Percentiles rank a stretch among this genome's conserved stretches.
Evolutionary conservation across 2,888 invertebrate genomes (phyloP).

Genomic region (Dione juno): DNA sequence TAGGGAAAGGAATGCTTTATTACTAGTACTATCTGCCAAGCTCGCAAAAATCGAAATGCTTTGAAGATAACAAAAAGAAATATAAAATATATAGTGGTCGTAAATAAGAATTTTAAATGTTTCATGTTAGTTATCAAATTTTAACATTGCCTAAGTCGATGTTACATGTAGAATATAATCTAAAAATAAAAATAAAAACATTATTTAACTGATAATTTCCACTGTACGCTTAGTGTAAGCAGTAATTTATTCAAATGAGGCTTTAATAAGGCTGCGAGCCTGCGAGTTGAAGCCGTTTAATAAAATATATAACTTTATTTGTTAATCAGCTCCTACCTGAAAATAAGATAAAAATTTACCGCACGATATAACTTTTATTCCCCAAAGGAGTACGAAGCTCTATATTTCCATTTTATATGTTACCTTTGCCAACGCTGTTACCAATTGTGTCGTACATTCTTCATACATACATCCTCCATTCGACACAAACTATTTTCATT

Average conservation of each 20-base stretch:
- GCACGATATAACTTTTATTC: constrained; percentile 20
- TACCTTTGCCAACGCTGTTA: constrained; percentile 30
- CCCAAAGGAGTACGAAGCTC: constrained; percentile 25
- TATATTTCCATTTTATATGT: constrained; percentile 32
- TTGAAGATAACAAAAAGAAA: background rate
- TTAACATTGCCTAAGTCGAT: too few relatives aligned
- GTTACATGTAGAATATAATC: too few relatives aligned
- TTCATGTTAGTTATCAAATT: background rate
- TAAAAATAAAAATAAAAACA: too few relatives aligned
- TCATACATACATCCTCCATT: constrained; percentile 33
- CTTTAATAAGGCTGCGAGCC: background rate
- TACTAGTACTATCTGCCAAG: too few relatives aligned
- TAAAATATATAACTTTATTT: constrained; percentile 16
- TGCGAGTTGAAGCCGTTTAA: background rate
- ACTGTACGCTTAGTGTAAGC: background rate
- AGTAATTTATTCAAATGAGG: background rate
- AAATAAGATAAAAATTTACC: constrained; percentile 14
- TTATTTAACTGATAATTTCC: background rate
- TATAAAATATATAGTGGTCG: too few relatives aligned
- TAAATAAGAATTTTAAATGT: background rate
- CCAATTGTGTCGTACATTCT: constrained; percentile 36
- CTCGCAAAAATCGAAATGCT: too few relatives aligned
- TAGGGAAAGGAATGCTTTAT: too few relatives aligned
- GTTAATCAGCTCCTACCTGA: constrained; percentile 9
- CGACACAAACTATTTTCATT: constrained; percentile 74